Evolutionary conservation across 2,888 invertebrate species (phyloP), one percentile per base, ranked within the genome.

Genomic region (Drosophila melanosoma): DNA sequence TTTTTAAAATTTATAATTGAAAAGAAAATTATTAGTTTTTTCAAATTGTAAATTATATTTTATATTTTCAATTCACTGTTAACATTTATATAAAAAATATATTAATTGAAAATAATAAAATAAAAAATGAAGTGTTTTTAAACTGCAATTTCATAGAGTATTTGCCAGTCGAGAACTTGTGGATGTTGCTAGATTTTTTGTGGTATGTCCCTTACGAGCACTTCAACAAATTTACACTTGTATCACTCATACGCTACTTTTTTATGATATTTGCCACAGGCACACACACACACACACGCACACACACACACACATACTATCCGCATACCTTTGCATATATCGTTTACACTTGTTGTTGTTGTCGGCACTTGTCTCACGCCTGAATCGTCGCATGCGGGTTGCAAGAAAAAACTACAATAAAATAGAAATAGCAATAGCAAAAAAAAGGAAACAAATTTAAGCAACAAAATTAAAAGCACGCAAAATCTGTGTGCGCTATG

Each of bases 171-270:
- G 51, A 49, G 29, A 3, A 23, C 11, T n/a, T 17, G 8, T 11
- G 12, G 29, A 3, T 32, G 20, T 64, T 61, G 17, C n/a, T 26
- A 23, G 51, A 33, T 42, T 29, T 58, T 26, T 56, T 69, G 62
- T 63, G 73, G 73, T 83, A 71, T 82, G 75, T 62, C 69, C 69
- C 67, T 65, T 40, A 62, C 61, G 62, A 83, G 82, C 83, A 82
- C 85, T 88, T 88, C 75, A 85, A 83, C 83, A 83, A 87, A 85
- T 87, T 85, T 85, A 86, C 88, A 88, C 88, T 82, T 86, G 83
- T 82, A 86, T 85, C 88, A 88, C 85, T 88, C 86, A 85, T 83
- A 85, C 80, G 88, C 74, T 59, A 45, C 53, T 45, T 68, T 69
- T 69, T 69, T 69, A 69, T 68, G 69, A 59, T 68, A 68, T 76